Evolutionary conservation across 2,888 invertebrate species (phyloP).

Genomic region (Stegana nigrithorax): DNA sequence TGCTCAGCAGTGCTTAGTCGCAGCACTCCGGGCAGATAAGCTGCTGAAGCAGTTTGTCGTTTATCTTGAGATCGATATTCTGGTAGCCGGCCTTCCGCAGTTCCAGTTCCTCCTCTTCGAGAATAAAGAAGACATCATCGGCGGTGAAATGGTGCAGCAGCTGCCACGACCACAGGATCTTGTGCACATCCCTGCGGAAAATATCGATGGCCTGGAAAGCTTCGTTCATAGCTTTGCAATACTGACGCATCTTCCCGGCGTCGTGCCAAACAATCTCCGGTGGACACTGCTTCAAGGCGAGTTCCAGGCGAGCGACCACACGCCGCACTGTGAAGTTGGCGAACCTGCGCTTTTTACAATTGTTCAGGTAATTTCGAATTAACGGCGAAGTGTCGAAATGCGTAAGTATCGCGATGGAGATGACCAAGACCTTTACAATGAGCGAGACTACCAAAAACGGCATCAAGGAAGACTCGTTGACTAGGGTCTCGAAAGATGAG

Average conservation of each 20-base stretch:
- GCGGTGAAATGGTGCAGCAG: background rate
- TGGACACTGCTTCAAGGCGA: constrained; percentile 28
- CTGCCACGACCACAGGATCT: constrained; percentile 10
- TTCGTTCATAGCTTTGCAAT: constrained; percentile 14
- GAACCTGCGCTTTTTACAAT: constrained; percentile 2
- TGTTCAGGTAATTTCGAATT: background rate
- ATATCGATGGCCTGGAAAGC: constrained; percentile 31
- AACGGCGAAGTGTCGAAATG: background rate
- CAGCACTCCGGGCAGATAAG: constrained; percentile 27
- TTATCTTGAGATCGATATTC: constrained; percentile 3
- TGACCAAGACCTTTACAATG: background rate
- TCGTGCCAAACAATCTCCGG: background rate
- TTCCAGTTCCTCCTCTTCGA: constrained; percentile 28
- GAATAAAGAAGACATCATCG: constrained; percentile 14
- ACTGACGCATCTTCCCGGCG: background rate
- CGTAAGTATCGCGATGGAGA: background rate
- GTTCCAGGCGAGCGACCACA: constrained; percentile 34
- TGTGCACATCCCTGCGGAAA: constrained; percentile 37
- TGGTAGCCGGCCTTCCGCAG: constrained; percentile 32
- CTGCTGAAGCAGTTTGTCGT: constrained; percentile 13
- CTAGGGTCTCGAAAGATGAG: background rate
- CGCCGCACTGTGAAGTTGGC: constrained; percentile 40
- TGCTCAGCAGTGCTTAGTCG: too few species aligned
- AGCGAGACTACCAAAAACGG: background rate
- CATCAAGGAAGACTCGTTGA: background rate